A percentile compares a stretch with the other conserved stretches of the same genome.
These are phyloP conservation scores for Muricea muricata DNA, from an alignment of 92 coral and sea anemone genomes.

Conservation along the genomic window DNA sequence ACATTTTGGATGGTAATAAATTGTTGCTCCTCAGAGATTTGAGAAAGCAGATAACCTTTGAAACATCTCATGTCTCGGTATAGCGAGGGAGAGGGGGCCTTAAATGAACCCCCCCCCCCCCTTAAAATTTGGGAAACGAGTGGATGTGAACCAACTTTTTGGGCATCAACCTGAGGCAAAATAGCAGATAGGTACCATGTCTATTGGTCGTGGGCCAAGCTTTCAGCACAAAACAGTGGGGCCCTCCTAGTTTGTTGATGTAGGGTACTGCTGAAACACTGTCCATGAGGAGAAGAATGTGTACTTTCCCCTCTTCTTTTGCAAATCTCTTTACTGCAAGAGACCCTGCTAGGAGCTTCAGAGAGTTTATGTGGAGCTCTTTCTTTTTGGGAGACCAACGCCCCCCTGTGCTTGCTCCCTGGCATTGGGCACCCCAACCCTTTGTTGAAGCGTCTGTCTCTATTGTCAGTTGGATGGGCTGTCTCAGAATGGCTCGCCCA, in stretches of 20 bases:
- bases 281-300: constrained; percentile 44
- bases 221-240: constrained; percentile 32
- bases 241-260: constrained; percentile 37
- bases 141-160: constrained; percentile 27
- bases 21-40: constrained; percentile 18
- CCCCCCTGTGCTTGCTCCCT: constrained; percentile 57
- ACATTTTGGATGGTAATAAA: constrained; percentile 20
- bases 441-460: constrained; percentile 61
- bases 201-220: constrained; percentile 32
- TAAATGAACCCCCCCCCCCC: neutral
- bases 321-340: constrained; percentile 34
- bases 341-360: constrained; percentile 54
- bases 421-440: constrained; percentile 70
- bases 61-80: constrained; percentile 25
- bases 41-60: neutral
- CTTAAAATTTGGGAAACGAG: constrained; percentile 20
- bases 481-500: constrained; percentile 56
- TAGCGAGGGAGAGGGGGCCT: constrained; percentile 20
- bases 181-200: constrained; percentile 40
- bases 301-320: constrained; percentile 22
- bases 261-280: constrained; percentile 36
- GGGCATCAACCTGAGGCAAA: constrained; percentile 16
- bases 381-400: constrained; percentile 63
- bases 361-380: constrained; percentile 64
- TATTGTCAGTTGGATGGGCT: constrained; percentile 60